Percentiles rank a stretch among this genome's conserved stretches.
Evolutionary conservation across 2,888 invertebrate genomes (phyloP).

Genomic region (Dynastes maya): DNA sequence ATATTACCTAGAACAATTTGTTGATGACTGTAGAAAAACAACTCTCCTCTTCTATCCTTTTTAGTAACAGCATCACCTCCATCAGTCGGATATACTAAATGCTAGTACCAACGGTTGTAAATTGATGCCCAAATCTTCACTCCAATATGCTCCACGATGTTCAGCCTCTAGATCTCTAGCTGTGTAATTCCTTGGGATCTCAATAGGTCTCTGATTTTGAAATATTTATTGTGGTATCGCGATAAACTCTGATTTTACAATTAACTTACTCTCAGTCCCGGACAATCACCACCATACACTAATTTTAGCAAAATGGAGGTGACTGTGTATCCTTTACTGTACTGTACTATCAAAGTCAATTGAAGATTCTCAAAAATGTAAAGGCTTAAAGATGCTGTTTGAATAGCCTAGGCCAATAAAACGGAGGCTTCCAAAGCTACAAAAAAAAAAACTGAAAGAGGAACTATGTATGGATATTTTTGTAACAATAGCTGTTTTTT

Average conservation of each 20-base stretch:
- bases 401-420: too few relatives aligned
- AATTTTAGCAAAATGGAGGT: too few relatives aligned
- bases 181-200: slow-evolving; percentile 81
- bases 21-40: slow-evolving; percentile 84
- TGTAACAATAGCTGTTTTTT: too few relatives aligned
- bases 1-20: slow-evolving; percentile 72
- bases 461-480: too few relatives aligned
- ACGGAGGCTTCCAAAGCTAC: too few relatives aligned
- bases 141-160: slow-evolving; percentile 85
- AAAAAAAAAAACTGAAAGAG: too few relatives aligned
- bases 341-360: too few relatives aligned
- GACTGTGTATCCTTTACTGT: too few relatives aligned
- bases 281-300: too few relatives aligned
- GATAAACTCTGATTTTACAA: not conserved
- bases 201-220: slow-evolving; percentile 73
- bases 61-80: slow-evolving; percentile 75
- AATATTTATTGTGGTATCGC: not conserved
- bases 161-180: slow-evolving; percentile 81
- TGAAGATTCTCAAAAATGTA: too few relatives aligned
- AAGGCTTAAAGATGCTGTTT: too few relatives aligned
- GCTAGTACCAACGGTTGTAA: slow-evolving; percentile 92
- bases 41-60: slow-evolving; percentile 82
- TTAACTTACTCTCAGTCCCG: slow-evolving; percentile 75
- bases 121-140: slow-evolving; percentile 87
- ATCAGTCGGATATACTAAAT: slow-evolving; percentile 85